Evolutionary conservation across 2,888 invertebrate genomes (phyloP).

Genomic region (Melinopterus prodromus): DNA sequence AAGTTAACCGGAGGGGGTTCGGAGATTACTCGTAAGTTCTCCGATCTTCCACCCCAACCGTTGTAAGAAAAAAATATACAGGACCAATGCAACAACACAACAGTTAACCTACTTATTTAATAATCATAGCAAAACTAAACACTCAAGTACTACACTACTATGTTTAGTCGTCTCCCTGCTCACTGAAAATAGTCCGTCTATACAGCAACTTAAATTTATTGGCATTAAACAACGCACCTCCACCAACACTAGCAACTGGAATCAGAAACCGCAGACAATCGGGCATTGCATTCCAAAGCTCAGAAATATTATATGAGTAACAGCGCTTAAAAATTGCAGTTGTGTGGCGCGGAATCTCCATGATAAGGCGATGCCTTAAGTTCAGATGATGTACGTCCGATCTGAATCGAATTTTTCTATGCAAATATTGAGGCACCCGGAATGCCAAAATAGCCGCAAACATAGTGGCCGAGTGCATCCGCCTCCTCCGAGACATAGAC

Average conservation of each 20-base stretch:
- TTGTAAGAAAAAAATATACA: constrained; percentile 4
- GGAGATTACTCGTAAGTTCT: neutral
- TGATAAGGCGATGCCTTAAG: neutral
- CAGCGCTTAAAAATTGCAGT: constrained; percentile 14
- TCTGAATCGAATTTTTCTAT: constrained; percentile 8
- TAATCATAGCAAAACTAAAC: neutral
- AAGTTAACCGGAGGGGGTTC: neutral
- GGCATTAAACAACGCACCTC: neutral
- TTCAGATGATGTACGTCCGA: constrained; percentile 14
- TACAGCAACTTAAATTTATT: neutral
- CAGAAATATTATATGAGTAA: constrained; percentile 20
- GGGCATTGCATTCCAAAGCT: neutral
- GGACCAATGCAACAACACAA: neutral
- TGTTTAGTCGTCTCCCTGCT: neutral
- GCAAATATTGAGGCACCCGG: neutral
- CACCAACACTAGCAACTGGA: neutral
- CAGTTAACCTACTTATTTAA: neutral
- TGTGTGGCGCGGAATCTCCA: constrained; percentile 5
- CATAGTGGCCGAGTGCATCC: constrained; percentile 12
- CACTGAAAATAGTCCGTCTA: neutral
- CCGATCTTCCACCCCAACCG: constrained; percentile 4
- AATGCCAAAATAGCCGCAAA: neutral
- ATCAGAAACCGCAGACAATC: neutral
- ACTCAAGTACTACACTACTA: neutral
- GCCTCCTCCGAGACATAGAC: constrained; percentile 10